These are phyloP conservation scores for Crematogaster levior DNA, from an alignment of 2,888 invertebrate species.

Conservation along the genomic window DNA sequence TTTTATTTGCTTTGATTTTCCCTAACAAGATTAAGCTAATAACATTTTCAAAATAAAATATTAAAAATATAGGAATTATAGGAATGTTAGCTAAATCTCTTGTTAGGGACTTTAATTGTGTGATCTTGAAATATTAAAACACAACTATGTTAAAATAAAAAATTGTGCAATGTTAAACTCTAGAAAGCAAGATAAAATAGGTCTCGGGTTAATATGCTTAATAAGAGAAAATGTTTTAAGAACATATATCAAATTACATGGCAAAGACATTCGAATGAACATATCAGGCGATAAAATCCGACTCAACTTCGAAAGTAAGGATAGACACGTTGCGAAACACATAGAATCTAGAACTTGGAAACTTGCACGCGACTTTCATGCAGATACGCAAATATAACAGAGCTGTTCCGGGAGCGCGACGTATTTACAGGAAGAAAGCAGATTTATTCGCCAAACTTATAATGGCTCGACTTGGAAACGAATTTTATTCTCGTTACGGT, in stretches of 20 bases:
- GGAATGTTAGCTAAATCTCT: too few species aligned
- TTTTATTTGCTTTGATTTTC: background rate
- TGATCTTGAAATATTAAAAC: background rate
- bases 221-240: background rate
- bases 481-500: constrained; percentile 64
- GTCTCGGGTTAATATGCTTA: background rate
- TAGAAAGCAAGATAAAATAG: background rate
- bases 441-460: constrained; percentile 62
- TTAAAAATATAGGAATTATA: too few species aligned
- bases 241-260: constrained; percentile 2
- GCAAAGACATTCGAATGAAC: constrained; percentile 45
- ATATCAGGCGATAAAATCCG: constrained; percentile 69
- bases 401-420: constrained; percentile 9
- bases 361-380: constrained; percentile 30
- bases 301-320: constrained; percentile 35
- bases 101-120: background rate
- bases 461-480: constrained; percentile 61
- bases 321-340: constrained; percentile 17
- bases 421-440: constrained; percentile 7
- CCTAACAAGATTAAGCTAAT: background rate
- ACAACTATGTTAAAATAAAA: background rate
- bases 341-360: constrained; percentile 39
- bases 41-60: background rate
- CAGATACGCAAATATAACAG: constrained; percentile 56
- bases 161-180: background rate